phyloP scores from a whole-genome alignment of 35 echinoderm and acorn worm genomes.

The Chiridota heheva region DNA sequence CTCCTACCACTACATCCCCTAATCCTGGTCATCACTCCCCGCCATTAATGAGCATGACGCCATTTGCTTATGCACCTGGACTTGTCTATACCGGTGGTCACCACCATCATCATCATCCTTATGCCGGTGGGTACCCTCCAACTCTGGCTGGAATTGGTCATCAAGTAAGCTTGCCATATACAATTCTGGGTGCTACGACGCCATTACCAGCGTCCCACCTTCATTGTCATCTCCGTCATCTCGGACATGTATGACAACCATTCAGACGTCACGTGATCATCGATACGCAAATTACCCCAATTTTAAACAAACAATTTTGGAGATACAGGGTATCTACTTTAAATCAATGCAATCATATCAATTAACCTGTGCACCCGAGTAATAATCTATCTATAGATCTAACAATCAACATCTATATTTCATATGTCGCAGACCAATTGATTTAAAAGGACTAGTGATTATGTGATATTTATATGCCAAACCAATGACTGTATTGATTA shows the following conservation, averaged over 20 bases:
- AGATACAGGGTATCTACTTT: too few species aligned
- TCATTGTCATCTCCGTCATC: conserved; percentile 43
- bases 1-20: conserved; percentile 42
- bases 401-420: too few species aligned
- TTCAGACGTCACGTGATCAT: background rate
- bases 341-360: too few species aligned
- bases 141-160: conserved; percentile 23
- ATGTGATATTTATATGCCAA: too few species aligned
- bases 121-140: conserved; percentile 27
- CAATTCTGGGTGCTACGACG: conserved; percentile 5
- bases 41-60: conserved; percentile 46
- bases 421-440: too few species aligned
- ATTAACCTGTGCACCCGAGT: too few species aligned
- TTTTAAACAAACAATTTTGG: too few species aligned
- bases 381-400: too few species aligned
- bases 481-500: too few species aligned
- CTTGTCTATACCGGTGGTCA: conserved; percentile 8
- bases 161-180: conserved; percentile 27
- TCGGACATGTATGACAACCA: conserved; percentile 27
- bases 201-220: conserved; percentile 34
- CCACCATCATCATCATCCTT: conserved; percentile 46
- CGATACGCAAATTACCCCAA: too few species aligned
- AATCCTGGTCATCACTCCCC: conserved; percentile 62
- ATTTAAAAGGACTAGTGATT: too few species aligned
- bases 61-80: conserved; percentile 35